A percentile compares a stretch with the other conserved stretches of the same genome.
phyloP scores from a whole-genome alignment of 2,113 vertebrate genomes.

The Turnix velox region DNA sequence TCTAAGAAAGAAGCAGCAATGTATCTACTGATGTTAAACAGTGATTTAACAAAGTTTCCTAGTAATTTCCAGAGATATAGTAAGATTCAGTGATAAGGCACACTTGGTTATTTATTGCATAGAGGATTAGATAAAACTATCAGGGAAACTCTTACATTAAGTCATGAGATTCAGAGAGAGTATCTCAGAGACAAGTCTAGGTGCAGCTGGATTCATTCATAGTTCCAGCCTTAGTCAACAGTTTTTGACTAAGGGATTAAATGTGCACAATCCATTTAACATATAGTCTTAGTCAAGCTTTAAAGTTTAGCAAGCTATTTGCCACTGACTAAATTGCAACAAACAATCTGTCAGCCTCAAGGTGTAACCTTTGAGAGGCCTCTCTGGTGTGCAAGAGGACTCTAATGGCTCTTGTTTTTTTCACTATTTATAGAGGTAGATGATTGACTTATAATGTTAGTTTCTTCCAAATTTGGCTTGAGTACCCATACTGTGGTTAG shows the following conservation, averaged over 20 bases:
- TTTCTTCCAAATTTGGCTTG: not conserved
- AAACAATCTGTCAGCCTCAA: not conserved
- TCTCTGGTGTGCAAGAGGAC: not conserved
- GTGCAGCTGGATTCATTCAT: not conserved
- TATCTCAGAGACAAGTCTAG: not conserved
- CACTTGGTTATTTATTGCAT: not conserved
- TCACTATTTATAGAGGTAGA: not conserved
- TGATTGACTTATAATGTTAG: not conserved
- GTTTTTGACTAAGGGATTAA: not conserved
- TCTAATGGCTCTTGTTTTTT: not conserved
- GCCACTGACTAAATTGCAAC: not conserved
- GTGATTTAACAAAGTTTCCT: not conserved
- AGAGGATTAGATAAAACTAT: not conserved
- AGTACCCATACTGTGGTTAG: not conserved
- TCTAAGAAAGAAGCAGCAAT: not conserved
- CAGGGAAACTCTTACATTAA: not conserved
- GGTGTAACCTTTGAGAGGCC: not conserved
- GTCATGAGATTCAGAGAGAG: not conserved
- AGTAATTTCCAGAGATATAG: not conserved
- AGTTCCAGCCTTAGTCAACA: not conserved
- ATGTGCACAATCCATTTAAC: not conserved
- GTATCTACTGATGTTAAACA: not conserved
- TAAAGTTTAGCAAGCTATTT: not conserved
- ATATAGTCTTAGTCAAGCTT: not conserved
- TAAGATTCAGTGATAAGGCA: not conserved